Evolutionary conservation across 2,888 invertebrate genomes (phyloP).

Genomic region (Labia minor): DNA sequence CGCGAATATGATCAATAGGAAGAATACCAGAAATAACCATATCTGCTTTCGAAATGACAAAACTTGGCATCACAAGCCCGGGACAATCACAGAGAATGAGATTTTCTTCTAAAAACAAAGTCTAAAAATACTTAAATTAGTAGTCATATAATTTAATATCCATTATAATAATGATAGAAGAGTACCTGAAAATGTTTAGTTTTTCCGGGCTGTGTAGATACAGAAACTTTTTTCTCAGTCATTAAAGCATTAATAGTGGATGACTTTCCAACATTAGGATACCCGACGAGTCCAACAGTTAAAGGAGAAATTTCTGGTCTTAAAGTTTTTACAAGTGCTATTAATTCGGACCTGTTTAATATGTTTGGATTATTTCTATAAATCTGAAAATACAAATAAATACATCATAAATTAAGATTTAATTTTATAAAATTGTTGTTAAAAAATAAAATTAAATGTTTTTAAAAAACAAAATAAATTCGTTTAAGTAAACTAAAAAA

Average conservation of each 20-base stretch:
- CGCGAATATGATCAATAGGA: constrained; percentile 95
- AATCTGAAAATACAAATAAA: no score
- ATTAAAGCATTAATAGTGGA: constrained; percentile 93
- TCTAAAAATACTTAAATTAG: constrained; percentile 44
- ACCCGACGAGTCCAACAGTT: constrained; percentile 91
- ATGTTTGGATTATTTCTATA: constrained; percentile 46
- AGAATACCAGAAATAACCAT: constrained; percentile 91
- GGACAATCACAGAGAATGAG: constrained; percentile 92
- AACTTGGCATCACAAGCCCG: constrained; percentile 94
- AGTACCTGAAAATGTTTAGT: constrained; percentile 81
- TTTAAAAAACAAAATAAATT: background rate
- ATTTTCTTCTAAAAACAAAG: constrained; percentile 65
- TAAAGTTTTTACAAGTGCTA: constrained; percentile 56
- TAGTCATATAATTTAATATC: constrained; percentile 15
- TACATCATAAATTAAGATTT: no score
- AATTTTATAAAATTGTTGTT: no score
- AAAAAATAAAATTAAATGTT: no score
- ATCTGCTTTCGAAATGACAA: constrained; percentile 88
- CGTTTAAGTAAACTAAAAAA: no score
- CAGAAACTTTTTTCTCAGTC: constrained; percentile 65
- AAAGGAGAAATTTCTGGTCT: constrained; percentile 46
- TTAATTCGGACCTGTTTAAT: constrained; percentile 55
- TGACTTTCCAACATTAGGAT: constrained; percentile 99
- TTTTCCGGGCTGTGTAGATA: constrained; percentile 97
- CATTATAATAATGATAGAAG: constrained; percentile 15